A percentile compares a stretch with the other conserved stretches of the same genome.
Evolutionary conservation across 2,797 vertebrate genomes (phyloP).

Genomic region (Fratercula arctica): DNA sequence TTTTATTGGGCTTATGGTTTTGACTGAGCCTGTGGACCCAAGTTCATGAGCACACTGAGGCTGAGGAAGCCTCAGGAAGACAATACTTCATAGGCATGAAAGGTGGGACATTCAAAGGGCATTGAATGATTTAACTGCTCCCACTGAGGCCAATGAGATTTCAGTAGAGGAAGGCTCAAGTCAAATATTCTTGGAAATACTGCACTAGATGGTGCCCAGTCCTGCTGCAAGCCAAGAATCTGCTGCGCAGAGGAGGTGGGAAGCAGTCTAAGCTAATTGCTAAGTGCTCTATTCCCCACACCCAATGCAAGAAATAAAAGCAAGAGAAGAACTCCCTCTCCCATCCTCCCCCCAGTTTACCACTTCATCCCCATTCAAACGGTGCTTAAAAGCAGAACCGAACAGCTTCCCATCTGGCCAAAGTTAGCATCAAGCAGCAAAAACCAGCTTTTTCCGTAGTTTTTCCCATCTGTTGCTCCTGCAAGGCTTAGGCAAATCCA

Average conservation of each 20-base stretch:
- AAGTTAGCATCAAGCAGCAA: background rate
- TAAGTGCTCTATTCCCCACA: background rate
- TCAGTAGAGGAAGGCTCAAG: background rate
- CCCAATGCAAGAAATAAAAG: background rate
- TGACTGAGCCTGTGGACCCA: rapidly evolving
- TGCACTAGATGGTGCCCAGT: background rate
- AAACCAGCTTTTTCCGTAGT: background rate
- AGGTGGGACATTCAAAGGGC: background rate
- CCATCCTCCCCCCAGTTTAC: background rate
- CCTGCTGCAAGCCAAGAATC: background rate
- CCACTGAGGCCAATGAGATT: background rate
- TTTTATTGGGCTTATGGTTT: background rate
- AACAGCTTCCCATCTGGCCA: background rate
- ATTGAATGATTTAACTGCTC: background rate
- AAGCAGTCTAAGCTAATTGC: background rate
- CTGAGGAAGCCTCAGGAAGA: background rate
- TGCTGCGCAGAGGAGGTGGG: background rate
- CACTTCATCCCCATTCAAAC: background rate
- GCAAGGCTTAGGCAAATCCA: background rate
- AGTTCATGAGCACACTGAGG: background rate
- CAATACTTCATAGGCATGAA: background rate
- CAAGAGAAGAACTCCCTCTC: background rate
- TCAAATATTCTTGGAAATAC: background rate
- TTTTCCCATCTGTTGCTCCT: constrained; percentile 13
- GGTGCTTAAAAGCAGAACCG: background rate